Conservation (phyloP, 2,888 invertebrate genomes). For the Hipparchia semele region DNA sequence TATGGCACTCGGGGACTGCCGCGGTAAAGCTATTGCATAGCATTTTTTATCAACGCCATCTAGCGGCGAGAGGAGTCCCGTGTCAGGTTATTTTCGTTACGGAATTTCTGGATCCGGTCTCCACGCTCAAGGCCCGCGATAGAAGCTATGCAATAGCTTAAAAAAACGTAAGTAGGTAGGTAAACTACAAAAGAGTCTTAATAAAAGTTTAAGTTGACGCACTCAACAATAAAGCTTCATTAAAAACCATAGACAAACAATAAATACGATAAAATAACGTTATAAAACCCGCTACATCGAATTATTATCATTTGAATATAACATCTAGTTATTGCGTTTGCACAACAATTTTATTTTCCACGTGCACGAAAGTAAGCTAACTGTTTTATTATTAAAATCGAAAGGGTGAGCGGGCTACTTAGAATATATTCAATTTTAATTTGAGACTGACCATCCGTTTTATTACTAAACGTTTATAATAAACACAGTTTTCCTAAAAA, state of each 20-base stretch:
- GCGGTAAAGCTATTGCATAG: too few species aligned
- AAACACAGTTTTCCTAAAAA: conserved; percentile 26
- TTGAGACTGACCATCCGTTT: conserved; percentile 21
- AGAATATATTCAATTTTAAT: conserved; percentile 34
- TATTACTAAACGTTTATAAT: conserved; percentile 24
- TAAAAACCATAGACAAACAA: neutral
- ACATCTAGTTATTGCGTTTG: conserved; percentile 74
- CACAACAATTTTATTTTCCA: conserved; percentile 63
- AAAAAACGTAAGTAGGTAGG: too few species aligned
- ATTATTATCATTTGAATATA: conserved; percentile 76
- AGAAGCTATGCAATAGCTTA: too few species aligned
- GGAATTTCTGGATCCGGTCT: too few species aligned
- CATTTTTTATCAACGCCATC: too few species aligned
- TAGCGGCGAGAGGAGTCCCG: too few species aligned
- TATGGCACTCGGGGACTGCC: too few species aligned
- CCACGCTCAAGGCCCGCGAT: too few species aligned
- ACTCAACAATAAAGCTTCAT: too few species aligned
- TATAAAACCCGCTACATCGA: conserved; percentile 58
- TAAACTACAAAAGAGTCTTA: too few species aligned
- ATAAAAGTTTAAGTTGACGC: too few species aligned
- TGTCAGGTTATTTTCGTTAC: too few species aligned
- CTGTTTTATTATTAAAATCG: conserved; percentile 59
- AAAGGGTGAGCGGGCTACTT: conserved; percentile 36
- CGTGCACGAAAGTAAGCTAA: conserved; percentile 45
- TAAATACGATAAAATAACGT: conserved; percentile 40